Conservation (phyloP, 2,113 vertebrate genomes). For the Nyctereutes procyonoides region DNA sequence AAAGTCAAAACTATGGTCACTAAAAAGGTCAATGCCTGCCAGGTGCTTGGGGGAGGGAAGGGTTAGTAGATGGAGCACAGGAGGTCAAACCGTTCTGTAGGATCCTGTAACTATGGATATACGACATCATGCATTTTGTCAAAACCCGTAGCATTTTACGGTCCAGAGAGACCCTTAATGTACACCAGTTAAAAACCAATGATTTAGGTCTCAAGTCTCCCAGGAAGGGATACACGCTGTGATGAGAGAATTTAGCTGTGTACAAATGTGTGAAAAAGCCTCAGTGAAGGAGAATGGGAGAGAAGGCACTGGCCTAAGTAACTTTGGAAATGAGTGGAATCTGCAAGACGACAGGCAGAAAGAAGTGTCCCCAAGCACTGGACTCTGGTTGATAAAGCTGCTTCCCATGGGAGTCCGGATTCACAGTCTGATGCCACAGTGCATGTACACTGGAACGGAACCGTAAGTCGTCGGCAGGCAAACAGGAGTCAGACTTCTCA, state of each 20-base stretch:
- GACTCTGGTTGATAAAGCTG: too few relatives aligned
- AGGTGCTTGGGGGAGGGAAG: background rate
- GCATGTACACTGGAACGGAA: accelerated
- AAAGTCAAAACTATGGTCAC: background rate
- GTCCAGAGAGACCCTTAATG: background rate
- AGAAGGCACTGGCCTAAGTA: background rate
- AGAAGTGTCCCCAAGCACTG: accelerated
- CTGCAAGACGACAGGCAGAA: too few relatives aligned
- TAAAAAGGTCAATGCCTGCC: too few relatives aligned
- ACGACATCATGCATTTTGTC: accelerated
- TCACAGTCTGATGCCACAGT: accelerated
- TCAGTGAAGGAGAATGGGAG: background rate
- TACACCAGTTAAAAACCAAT: background rate
- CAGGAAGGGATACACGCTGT: too few relatives aligned
- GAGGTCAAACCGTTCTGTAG: accelerated
- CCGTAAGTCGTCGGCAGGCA: accelerated
- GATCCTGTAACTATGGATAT: accelerated
- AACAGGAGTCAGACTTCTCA: too few relatives aligned
- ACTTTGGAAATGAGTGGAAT: background rate
- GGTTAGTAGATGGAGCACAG: accelerated
- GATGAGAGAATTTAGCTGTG: background rate
- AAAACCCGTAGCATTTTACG: background rate
- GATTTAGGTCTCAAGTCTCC: too few relatives aligned
- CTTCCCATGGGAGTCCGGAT: accelerated
- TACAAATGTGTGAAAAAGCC: accelerated